Conservation (phyloP, 1,140 invertebrate species). For the Drosophila pseudoananassae region DNA sequence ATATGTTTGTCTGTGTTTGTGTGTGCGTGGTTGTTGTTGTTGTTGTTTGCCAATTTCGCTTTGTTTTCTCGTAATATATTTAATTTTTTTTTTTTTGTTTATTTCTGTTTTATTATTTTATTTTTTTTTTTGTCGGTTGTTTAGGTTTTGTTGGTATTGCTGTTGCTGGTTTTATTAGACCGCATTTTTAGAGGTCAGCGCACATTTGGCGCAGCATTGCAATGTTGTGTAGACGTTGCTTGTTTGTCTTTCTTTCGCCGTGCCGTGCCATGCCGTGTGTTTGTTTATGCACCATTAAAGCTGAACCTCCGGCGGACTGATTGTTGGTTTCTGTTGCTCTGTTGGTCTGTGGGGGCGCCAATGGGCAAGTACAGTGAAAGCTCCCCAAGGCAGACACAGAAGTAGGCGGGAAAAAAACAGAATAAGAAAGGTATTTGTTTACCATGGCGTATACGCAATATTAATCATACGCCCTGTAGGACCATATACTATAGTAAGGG, state of each 20-base stretch:
- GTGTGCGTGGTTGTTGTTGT: constrained; percentile 6
- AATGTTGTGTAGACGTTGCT: constrained; percentile 50
- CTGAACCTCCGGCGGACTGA: constrained; percentile 38
- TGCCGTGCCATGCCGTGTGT: constrained; percentile 17
- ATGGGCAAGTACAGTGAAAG: constrained; percentile 27
- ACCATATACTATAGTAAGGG: neutral
- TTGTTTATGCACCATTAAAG: constrained; percentile 59
- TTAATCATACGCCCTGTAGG: constrained; percentile 49
- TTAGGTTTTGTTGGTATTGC: constrained; percentile 33
- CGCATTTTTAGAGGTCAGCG: constrained; percentile 78
- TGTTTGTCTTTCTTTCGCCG: constrained; percentile 32
- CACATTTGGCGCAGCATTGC: constrained; percentile 76
- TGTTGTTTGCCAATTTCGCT: constrained; percentile 69
- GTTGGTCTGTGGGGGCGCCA: constrained; percentile 14
- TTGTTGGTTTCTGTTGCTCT: constrained; percentile 10
- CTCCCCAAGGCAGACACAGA: neutral
- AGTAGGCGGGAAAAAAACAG: neutral
- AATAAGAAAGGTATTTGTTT: neutral
- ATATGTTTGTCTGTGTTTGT: constrained; percentile 11
- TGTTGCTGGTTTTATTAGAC: constrained; percentile 68
- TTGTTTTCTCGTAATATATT: constrained; percentile 73
- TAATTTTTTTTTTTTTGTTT: constrained; percentile 42
- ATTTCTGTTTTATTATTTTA: constrained; percentile 14
- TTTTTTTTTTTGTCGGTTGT: constrained; percentile 15
- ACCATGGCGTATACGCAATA: constrained; percentile 8